A percentile compares a stretch with the other conserved stretches of the same genome.
These are phyloP conservation scores for Drosophila kurseongensis DNA, from an alignment of 1,140 invertebrate genomes.

Conservation along the genomic window DNA sequence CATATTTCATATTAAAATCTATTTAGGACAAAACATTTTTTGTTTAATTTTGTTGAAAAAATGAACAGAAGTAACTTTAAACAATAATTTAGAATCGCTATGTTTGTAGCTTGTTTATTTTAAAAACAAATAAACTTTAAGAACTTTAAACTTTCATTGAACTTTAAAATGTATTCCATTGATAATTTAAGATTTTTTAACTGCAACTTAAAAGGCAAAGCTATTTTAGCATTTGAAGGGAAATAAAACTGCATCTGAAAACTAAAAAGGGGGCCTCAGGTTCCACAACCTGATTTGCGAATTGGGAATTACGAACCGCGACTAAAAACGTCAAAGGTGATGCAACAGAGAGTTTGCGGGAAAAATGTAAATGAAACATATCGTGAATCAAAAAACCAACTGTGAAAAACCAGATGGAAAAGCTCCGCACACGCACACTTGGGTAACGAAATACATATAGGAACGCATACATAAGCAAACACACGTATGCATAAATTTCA, in stretches of 20 bases:
- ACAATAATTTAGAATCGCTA: too few species aligned
- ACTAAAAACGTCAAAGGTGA: slow-evolving; percentile 32
- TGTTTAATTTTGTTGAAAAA: too few species aligned
- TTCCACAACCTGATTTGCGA: not conserved
- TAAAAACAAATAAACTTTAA: too few species aligned
- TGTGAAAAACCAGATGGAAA: slow-evolving; percentile 38
- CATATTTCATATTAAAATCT: too few species aligned
- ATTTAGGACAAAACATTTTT: too few species aligned
- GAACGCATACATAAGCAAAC: slow-evolving; percentile 17
- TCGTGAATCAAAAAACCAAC: slow-evolving; percentile 41
- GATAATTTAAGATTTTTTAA: too few species aligned
- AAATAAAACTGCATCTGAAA: not conserved
- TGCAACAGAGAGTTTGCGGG: slow-evolving; percentile 5
- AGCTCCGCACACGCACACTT: slow-evolving; percentile 13
- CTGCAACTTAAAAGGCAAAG: not conserved
- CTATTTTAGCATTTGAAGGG: not conserved
- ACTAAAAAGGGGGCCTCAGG: not conserved
- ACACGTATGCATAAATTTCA: slow-evolving; percentile 73
- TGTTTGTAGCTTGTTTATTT: too few species aligned
- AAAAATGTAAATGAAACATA: slow-evolving; percentile 55
- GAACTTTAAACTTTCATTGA: too few species aligned
- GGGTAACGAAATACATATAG: not conserved
- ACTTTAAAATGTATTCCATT: too few species aligned
- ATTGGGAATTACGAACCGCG: slow-evolving; percentile 27
- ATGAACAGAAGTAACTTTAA: too few species aligned